Conservation (phyloP, 1,140 invertebrate species). For the Globodera ellingtonae region DNA sequence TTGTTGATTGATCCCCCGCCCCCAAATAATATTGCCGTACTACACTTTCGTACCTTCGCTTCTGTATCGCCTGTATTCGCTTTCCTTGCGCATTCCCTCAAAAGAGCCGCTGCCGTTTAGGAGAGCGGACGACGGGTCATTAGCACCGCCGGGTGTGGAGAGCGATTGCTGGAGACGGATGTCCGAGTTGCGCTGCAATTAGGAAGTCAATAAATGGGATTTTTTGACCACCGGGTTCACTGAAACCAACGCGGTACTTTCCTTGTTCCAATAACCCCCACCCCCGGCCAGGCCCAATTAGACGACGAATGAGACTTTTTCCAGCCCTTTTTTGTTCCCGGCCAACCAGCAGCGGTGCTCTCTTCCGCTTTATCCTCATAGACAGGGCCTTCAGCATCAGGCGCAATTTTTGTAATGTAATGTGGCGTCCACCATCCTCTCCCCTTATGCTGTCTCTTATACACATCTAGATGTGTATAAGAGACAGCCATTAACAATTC, state of each 20-base stretch:
- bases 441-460: too few species aligned
- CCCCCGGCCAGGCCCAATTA: neutral
- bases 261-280: constrained; percentile 1
- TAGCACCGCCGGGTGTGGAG: constrained; percentile 55
- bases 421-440: neutral
- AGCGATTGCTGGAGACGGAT: constrained; percentile 58
- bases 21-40: too few species aligned
- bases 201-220: constrained; percentile 4
- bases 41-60: constrained; percentile 54
- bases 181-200: constrained; percentile 39
- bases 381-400: constrained; percentile 23
- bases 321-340: neutral
- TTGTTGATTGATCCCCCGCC: too few species aligned
- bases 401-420: neutral
- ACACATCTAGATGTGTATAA: too few species aligned
- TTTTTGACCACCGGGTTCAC: neutral
- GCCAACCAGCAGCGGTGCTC: constrained; percentile 5
- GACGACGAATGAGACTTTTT: neutral
- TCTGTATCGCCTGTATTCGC: constrained; percentile 62
- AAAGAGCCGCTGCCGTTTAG: constrained; percentile 12
- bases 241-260: neutral
- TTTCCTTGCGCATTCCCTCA: constrained; percentile 48
- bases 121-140: constrained; percentile 16
- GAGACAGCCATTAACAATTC: neutral
- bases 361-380: constrained; percentile 8